A percentile compares a stretch with the other conserved stretches of the same genome.
These are phyloP conservation scores for Camelus dromedarius DNA, from an alignment of 2,113 vertebrate genomes.

Conservation along the genomic window DNA sequence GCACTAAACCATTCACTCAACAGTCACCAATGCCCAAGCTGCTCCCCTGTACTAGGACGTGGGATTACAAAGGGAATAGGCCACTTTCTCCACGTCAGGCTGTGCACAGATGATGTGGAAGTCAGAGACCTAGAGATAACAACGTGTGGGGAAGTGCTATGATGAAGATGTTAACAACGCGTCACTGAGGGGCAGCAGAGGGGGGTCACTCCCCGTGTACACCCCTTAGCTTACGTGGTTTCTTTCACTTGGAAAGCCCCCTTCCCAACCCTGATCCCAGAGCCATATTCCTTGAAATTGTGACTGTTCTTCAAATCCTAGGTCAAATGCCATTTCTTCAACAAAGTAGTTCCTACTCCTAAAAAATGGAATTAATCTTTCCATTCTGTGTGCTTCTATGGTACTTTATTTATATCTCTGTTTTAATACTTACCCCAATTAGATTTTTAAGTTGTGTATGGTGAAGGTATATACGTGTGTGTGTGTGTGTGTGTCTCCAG, in stretches of 20 bases:
- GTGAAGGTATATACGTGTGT: neutral
- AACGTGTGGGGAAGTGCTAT: neutral
- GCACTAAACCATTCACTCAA: neutral
- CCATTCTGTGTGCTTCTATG: neutral
- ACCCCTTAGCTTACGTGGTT: neutral
- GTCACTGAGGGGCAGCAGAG: neutral
- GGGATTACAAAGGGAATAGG: neutral
- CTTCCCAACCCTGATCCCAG: neutral
- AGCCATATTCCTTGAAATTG: neutral
- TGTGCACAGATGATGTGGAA: neutral
- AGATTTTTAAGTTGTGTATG: neutral
- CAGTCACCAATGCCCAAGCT: neutral
- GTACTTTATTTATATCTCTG: constrained; percentile 38
- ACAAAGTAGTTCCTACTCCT: neutral
- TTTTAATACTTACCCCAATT: neutral
- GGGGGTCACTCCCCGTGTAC: neutral
- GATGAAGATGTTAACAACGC: neutral
- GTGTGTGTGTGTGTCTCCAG: neutral
- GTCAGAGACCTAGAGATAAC: neutral
- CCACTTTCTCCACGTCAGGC: neutral
- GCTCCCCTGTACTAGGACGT: neutral
- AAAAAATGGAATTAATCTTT: neutral
- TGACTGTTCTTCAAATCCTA: neutral
- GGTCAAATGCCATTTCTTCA: neutral
- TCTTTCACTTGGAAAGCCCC: neutral